Evolutionary conservation across 2,797 vertebrate genomes (phyloP).

Genomic region (Leptodactylus fallax): DNA sequence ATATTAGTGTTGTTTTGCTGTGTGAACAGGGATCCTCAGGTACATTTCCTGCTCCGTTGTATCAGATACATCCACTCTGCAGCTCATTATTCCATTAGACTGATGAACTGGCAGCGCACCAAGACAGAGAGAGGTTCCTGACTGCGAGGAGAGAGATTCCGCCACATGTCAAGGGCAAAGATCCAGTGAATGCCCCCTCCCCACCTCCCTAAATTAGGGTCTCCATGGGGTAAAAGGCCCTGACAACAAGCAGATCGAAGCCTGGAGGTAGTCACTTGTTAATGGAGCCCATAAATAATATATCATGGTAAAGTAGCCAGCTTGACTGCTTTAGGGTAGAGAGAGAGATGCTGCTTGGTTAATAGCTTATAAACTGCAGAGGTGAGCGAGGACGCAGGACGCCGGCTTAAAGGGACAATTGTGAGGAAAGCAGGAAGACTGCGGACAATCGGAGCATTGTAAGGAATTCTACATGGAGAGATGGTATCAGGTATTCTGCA

Average conservation of each 20-base stretch:
- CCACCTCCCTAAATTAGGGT: neutral
- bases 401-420: neutral
- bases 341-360: conserved; percentile 26
- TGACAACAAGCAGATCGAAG: conserved; percentile 23
- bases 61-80: conserved; percentile 61
- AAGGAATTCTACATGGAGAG: neutral
- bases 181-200: neutral
- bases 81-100: conserved; percentile 65
- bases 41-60: conserved; percentile 60
- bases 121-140: conserved; percentile 59
- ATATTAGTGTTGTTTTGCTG: conserved; percentile 66
- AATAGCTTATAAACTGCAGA: conserved; percentile 43
- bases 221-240: neutral
- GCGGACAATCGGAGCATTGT: neutral
- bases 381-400: neutral
- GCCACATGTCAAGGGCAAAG: neutral
- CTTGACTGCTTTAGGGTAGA: conserved; percentile 22
- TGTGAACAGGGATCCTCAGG: conserved; percentile 66
- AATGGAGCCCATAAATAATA: conserved; percentile 54
- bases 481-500: neutral
- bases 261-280: conserved; percentile 10
- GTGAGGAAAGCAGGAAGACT: neutral
- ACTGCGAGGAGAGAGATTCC: neutral
- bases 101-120: conserved; percentile 63
- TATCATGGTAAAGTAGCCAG: conserved; percentile 44